Conservation (phyloP, 2,888 invertebrate species). For the Abrostola triplasia region DNA sequence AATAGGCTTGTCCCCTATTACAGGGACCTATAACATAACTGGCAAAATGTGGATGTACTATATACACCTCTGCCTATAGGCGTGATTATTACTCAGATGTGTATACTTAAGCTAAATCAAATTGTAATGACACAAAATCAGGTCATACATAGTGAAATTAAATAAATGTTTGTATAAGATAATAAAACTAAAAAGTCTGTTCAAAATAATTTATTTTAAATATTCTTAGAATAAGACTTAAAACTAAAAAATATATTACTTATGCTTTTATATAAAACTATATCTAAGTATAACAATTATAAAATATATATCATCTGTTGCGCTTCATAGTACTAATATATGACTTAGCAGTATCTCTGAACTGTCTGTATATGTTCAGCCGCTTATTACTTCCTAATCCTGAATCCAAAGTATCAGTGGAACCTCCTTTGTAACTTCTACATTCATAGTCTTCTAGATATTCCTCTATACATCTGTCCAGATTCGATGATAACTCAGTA, state of each 20-base stretch:
- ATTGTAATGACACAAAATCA: no score
- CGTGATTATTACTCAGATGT: no score
- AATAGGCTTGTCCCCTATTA: no score
- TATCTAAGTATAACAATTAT: neutral
- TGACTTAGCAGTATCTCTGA: conserved; percentile 49
- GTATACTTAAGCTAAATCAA: no score
- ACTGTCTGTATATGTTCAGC: conserved; percentile 42
- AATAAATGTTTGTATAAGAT: neutral
- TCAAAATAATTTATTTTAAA: neutral
- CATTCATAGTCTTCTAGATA: conserved; percentile 36
- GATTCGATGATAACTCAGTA: conserved; percentile 35
- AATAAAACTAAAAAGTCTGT: neutral
- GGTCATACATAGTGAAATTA: no score
- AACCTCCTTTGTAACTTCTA: conserved; percentile 5
- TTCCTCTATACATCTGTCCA: conserved; percentile 24
- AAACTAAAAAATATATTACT: neutral
- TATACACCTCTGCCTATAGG: no score
- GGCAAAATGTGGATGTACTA: no score
- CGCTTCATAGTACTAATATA: conserved; percentile 48
- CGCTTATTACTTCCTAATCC: conserved; percentile 36
- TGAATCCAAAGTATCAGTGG: conserved; percentile 38
- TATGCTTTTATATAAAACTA: neutral
- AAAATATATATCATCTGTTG: conserved; percentile 25
- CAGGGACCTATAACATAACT: no score
- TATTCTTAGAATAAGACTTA: conserved; percentile 6